Conservation (phyloP, 2,113 vertebrate genomes). For the Trematocara variabile region DNA sequence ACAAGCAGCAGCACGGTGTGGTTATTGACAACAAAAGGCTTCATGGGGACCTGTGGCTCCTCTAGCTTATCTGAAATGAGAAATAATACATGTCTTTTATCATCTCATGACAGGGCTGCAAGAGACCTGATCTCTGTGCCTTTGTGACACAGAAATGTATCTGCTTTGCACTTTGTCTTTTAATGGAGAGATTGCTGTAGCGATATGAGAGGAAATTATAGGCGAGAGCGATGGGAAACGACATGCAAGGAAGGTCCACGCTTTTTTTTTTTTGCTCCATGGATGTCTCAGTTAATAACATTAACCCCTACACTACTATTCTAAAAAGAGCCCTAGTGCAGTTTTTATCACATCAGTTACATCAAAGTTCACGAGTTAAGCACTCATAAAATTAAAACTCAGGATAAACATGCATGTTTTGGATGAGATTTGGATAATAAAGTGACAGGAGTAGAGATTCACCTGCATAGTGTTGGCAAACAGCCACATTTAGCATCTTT, state of each 20-base stretch:
- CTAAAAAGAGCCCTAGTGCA: background rate
- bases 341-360: background rate
- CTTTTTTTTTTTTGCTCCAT: background rate
- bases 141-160: background rate
- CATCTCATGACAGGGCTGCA: background rate
- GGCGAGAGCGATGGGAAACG: background rate
- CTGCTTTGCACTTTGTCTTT: background rate
- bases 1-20: conserved; percentile 80
- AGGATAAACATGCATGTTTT: background rate
- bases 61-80: conserved; percentile 56
- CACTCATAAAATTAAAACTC: background rate
- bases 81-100: background rate
- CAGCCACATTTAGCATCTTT: conserved; percentile 68
- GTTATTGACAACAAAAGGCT: conserved; percentile 67
- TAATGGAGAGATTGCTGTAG: background rate
- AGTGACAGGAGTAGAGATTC: background rate
- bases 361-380: background rate
- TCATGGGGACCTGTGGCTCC: background rate
- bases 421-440: background rate
- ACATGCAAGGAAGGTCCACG: background rate
- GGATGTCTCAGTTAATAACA: background rate
- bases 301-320: background rate
- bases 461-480: conserved; percentile 88
- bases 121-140: background rate
- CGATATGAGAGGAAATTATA: background rate